Evolutionary conservation across 2,888 invertebrate species (phyloP), one percentile per base, ranked within the genome.

Genomic region (Theodoxus fluviatilis): DNA sequence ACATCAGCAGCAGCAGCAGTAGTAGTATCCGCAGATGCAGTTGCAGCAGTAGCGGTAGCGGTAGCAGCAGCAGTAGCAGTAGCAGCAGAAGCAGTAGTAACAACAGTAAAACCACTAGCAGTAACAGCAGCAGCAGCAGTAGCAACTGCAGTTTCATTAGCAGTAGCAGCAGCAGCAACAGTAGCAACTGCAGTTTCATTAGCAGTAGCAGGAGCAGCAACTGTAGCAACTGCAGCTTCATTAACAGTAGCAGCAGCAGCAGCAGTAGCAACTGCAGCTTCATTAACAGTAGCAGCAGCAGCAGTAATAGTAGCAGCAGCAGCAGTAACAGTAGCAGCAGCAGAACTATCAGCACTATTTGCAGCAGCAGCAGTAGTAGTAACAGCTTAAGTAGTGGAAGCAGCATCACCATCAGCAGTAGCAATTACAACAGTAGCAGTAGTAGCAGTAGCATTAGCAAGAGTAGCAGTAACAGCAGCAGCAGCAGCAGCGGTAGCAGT

Each of bases 61-160:
- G 65, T 37, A 65, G 65, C 22, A 49, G 67, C 49, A 49, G 67
- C 35, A 49, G 67, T 67, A 49, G 67, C n/a, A 65, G 65, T 65
- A 65, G 65, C 38, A 15, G 43, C 15, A 43, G 43, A 9, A 43
- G 43, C 43, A 43, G 43, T 43, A 43, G 15, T 43, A 43, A 15
- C 9, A 15, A 15, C 43, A 43, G 12, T 15, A 43, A 15, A 9
- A 43, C 12, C 43, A 43, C 12, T 43, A 43, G 43, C 15, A 43
- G 15, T 43, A 43, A 15, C 15, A 43, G 43, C 22, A 18, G 55
- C 22, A 9, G 55, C 22, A 22, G 18, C 22, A 18, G 55, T 55
- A 43, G 43, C 15, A 43, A 15, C 15, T 12, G 43, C 15, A 43
- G 43, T 43, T 12, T 9, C 15, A 43, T 9, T 43, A 43, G 43